phyloP scores from a whole-genome alignment of 1,140 invertebrate species.

The Megathymus violae region DNA sequence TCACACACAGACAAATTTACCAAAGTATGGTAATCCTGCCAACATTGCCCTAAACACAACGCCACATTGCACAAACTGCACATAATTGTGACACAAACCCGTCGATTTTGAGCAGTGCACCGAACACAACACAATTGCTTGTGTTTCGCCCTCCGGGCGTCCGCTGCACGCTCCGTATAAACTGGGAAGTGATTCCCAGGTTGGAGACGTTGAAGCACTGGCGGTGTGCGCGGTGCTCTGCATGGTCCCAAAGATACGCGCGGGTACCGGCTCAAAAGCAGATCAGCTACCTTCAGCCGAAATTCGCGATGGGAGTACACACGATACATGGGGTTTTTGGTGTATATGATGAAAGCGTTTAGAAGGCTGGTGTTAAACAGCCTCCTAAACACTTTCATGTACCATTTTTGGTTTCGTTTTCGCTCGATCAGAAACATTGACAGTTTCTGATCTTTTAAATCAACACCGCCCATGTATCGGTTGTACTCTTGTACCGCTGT shows the following conservation, averaged over 20 bases:
- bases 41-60: neutral
- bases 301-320: neutral
- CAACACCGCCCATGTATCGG: neutral
- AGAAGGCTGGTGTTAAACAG: constrained; percentile 4
- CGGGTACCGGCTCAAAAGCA: neutral
- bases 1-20: neutral
- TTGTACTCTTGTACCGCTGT: neutral
- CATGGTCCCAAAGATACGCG: neutral
- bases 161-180: neutral
- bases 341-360: constrained; percentile 3
- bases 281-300: neutral
- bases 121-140: neutral
- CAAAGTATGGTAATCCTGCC: neutral
- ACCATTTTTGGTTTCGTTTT: constrained; percentile 5
- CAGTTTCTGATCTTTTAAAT: constrained; percentile 19
- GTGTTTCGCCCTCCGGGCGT: neutral
- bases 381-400: constrained; percentile 14
- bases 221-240: neutral
- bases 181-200: neutral
- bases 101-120: neutral
- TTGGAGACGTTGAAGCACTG: neutral
- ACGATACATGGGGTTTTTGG: neutral
- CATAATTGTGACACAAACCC: no score
- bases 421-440: neutral
- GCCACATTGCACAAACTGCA: neutral